These are phyloP conservation scores for Dione vanillae DNA, from an alignment of 2,888 invertebrate genomes.

Conservation along the genomic window DNA sequence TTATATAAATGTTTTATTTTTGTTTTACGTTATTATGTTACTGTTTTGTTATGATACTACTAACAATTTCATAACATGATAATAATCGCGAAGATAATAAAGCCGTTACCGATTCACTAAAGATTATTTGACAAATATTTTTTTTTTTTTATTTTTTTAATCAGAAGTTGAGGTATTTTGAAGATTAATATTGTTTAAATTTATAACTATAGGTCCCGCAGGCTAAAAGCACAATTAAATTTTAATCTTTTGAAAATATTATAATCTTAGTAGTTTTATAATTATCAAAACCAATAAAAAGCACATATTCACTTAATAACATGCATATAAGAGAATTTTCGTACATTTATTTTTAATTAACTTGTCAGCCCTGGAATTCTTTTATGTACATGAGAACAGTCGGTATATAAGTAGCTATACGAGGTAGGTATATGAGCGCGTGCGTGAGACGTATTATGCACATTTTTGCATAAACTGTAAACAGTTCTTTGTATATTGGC, in stretches of 20 bases:
- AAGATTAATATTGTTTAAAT: too few relatives aligned
- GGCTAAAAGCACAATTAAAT: too few relatives aligned
- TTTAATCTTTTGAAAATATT: neutral
- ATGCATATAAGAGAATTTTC: neutral
- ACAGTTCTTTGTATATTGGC: conserved; percentile 41
- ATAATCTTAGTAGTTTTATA: neutral
- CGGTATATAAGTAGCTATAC: conserved; percentile 37
- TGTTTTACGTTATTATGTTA: too few relatives aligned
- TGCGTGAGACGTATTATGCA: conserved; percentile 42
- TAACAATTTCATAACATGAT: neutral
- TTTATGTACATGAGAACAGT: conserved; percentile 41
- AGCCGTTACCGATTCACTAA: neutral
- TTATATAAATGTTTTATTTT: conserved; percentile 20
- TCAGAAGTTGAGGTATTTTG: too few relatives aligned
- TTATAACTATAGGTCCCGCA: too few relatives aligned
- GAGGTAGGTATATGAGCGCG: conserved; percentile 33
- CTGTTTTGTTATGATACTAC: neutral
- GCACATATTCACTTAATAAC: neutral
- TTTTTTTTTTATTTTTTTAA: neutral
- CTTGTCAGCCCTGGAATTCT: conserved; percentile 35
- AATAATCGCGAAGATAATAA: neutral
- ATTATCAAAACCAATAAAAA: neutral
- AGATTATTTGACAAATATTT: neutral
- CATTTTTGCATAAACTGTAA: conserved; percentile 49
- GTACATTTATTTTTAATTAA: conserved; percentile 1